phyloP scores from a whole-genome alignment of 2,113 vertebrate species.

The Coreoperca whiteheadi region DNA sequence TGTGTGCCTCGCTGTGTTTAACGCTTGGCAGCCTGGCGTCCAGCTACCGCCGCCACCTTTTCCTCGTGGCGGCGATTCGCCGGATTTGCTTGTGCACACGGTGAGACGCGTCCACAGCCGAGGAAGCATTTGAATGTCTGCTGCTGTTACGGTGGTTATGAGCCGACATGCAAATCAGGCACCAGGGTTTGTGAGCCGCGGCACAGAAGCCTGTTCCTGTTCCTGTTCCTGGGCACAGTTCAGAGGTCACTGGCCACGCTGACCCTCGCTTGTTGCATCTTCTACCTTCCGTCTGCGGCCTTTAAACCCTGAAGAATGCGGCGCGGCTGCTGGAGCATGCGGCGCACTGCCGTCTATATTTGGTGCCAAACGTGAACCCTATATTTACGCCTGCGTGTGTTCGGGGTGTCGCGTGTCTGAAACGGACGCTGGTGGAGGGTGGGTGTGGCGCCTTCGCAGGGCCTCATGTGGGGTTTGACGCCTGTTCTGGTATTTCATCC shows the following conservation, averaged over 20 bases:
- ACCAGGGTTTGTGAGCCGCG: background rate
- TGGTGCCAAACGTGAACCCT: slow-evolving; percentile 39
- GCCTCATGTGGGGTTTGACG: slow-evolving; percentile 9
- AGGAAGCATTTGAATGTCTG: slow-evolving; percentile 17
- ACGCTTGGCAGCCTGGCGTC: background rate
- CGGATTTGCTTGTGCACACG: slow-evolving; percentile 2
- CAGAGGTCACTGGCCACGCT: background rate
- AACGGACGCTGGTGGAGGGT: slow-evolving; percentile 1
- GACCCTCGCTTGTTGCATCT: background rate
- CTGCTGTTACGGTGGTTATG: slow-evolving; percentile 9
- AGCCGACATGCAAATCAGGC: slow-evolving; percentile 1
- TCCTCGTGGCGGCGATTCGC: background rate
- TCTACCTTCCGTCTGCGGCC: background rate
- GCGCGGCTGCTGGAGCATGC: slow-evolving; percentile 32
- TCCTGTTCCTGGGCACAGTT: background rate
- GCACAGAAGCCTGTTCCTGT: background rate
- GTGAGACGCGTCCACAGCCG: too few relatives aligned
- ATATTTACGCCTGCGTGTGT: slow-evolving; percentile 52
- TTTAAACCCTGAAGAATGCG: slow-evolving; percentile 54
- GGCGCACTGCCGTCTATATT: slow-evolving; percentile 45
- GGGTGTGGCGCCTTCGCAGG: slow-evolving; percentile 21
- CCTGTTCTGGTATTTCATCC: background rate
- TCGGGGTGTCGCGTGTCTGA: slow-evolving; percentile 44
- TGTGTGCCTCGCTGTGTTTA: background rate
- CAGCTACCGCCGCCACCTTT: background rate